Conservation (phyloP, 1,140 invertebrate genomes). For the Drosophila kikkawai region DNA sequence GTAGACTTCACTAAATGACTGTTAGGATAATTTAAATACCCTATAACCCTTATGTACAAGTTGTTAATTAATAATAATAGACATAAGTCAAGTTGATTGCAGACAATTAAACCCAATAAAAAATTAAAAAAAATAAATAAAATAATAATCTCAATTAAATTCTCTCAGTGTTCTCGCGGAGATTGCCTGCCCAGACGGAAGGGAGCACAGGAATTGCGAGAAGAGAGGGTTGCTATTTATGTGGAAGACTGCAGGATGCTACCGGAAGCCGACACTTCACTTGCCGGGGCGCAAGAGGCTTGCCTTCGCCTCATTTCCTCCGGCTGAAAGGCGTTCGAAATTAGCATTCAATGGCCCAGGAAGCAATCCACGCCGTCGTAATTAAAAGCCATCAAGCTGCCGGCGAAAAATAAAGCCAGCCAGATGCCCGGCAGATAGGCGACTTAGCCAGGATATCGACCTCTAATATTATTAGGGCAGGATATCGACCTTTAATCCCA, state of each 20-base stretch:
- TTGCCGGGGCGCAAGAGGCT: constrained; percentile 30
- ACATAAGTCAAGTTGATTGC: no score
- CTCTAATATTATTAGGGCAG: constrained; percentile 33
- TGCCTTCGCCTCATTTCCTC: constrained; percentile 61
- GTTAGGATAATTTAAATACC: no score
- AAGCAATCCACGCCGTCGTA: constrained; percentile 38
- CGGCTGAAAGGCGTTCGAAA: constrained; percentile 39
- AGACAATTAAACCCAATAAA: no score
- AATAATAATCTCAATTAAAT: neutral
- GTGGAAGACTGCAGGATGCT: constrained; percentile 59
- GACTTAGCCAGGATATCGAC: constrained; percentile 62
- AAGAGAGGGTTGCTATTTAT: constrained; percentile 50
- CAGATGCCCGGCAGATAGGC: constrained; percentile 2
- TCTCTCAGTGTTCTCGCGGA: constrained; percentile 18
- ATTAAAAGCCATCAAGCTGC: constrained; percentile 49
- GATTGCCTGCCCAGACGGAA: constrained; percentile 19
- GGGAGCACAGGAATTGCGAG: neutral
- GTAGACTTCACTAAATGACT: no score
- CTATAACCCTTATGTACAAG: no score
- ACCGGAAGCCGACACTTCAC: constrained; percentile 64
- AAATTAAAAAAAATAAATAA: no score
- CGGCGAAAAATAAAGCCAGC: constrained; percentile 2
- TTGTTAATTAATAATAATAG: no score
- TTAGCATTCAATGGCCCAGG: constrained; percentile 47
- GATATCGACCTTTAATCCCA: constrained; percentile 66